These are phyloP conservation scores for Sebastes iracundus DNA, from an alignment of 2,797 vertebrate genomes.

Conservation along the genomic window DNA sequence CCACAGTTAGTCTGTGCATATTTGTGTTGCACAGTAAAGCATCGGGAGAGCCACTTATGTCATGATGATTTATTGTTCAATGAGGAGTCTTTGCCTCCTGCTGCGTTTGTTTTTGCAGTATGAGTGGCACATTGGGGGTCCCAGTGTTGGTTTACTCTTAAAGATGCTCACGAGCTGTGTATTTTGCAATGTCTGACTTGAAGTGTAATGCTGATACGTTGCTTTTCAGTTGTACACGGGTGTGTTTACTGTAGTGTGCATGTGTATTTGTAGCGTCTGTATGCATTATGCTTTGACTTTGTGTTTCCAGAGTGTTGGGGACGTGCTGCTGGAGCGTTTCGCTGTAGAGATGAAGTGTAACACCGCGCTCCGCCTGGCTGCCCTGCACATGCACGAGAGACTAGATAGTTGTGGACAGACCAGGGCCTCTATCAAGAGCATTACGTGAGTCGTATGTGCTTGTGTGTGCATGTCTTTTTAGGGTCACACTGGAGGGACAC, in stretches of 20 bases:
- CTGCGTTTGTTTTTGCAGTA: slow-evolving; percentile 43
- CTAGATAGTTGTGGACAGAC: slow-evolving; percentile 92
- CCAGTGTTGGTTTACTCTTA: slow-evolving; percentile 28
- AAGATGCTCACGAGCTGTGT: neutral
- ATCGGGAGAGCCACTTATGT: slow-evolving; percentile 33
- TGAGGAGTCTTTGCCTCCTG: neutral
- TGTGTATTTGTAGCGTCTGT: neutral
- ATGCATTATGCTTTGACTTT: slow-evolving; percentile 18
- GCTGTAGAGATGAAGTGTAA: slow-evolving; percentile 99
- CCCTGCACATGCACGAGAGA: slow-evolving; percentile 96
- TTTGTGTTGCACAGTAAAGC: slow-evolving; percentile 28
- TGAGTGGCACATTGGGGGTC: slow-evolving; percentile 12
- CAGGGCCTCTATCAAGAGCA: slow-evolving; percentile 93
- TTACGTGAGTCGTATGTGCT: slow-evolving; percentile 88
- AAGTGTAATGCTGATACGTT: neutral
- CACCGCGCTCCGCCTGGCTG: slow-evolving; percentile 92
- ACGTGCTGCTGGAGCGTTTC: slow-evolving; percentile 96
- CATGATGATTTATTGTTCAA: slow-evolving; percentile 48
- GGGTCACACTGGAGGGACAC: neutral
- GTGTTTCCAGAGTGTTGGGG: slow-evolving; percentile 90
- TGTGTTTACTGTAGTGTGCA: neutral
- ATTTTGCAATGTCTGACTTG: neutral
- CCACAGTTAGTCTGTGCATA: slow-evolving; percentile 17
- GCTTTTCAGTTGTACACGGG: neutral
- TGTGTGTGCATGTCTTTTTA: slow-evolving; percentile 2